phyloP scores from a whole-genome alignment of 2,888 invertebrate genomes.

The Loripinus fragilis region DNA sequence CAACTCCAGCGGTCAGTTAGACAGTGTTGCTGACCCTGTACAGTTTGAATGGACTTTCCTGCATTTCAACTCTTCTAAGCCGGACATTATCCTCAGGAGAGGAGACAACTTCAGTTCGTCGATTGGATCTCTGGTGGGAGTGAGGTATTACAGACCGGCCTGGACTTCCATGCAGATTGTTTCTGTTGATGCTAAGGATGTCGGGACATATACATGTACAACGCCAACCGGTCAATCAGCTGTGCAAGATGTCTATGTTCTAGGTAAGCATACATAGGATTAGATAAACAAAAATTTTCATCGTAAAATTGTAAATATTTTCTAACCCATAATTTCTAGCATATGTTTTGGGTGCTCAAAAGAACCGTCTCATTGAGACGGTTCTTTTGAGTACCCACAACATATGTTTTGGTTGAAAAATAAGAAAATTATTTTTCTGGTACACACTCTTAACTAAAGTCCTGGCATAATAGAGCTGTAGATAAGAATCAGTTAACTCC shows the following conservation, averaged over 20 bases:
- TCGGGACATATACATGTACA: constrained; percentile 61
- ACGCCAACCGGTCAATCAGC: constrained; percentile 29
- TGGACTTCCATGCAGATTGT: constrained; percentile 47
- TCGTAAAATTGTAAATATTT: no score
- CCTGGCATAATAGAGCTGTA: no score
- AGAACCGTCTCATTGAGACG: no score
- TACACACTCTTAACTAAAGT: no score
- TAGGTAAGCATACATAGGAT: constrained; percentile 60
- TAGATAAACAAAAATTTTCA: no score
- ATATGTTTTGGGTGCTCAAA: no score
- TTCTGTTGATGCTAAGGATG: constrained; percentile 47
- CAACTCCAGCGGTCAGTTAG: neutral
- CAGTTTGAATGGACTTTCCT: neutral
- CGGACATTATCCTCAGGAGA: neutral
- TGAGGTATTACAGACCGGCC: constrained; percentile 38
- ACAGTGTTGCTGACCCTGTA: neutral
- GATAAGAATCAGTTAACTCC: no score
- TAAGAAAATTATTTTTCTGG: no score
- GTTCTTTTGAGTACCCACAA: no score
- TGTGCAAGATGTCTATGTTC: constrained; percentile 58
- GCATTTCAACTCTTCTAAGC: neutral
- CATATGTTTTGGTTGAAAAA: no score
- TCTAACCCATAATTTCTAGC: no score
- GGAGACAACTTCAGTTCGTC: neutral
- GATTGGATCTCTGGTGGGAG: neutral